Base-by-base conservation (phyloP, 2,113 vertebrate genomes). In the Alligator mississippiensis region DNA sequence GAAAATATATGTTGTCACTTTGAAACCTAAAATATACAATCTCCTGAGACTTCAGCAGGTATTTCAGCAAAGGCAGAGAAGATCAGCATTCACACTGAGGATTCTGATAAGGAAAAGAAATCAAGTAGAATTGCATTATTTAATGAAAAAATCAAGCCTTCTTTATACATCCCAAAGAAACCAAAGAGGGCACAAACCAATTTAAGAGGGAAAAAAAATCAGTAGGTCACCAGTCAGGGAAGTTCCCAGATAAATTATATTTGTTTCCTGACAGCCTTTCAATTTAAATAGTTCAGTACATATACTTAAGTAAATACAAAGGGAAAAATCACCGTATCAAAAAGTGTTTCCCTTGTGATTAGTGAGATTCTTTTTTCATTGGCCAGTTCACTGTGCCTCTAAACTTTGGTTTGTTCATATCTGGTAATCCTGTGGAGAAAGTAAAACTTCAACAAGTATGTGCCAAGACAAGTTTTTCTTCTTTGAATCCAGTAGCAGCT, bases 241-340 rank as follows among this genome's bases (percentile, higher is more conserved):
- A 18, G 75, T 79, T 81, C 57, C 17, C 22, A 87, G 85, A 82
- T 84, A 90, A 93, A 87, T 66, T 17, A 19, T 85, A 70, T 70
- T 94, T 93, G 27, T 87, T 57, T 59, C 34, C 90, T 75, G 3
- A 88, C 78, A 87, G 8, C 21, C 22, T 76, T 88, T 93, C 78
- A 77, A 27, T 68, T 62, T 96, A 74, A 84, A 90, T 15, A 78
- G 96, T 93, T 91, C 64, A 59, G 38, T 93, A 79, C 22, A 87
- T 96, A 82, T 54, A 87, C 19, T 86, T 93, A 93, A 96, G 95
- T 90, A 77, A 96, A 96, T 82, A 47, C 47, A 14, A 83, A 92
- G 96, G 93, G 90, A 68, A 94, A 95, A 91, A 92, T 89, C 84
- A 95, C 30, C 34, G 94, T 93, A 54, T 24, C 74, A 83, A 90